phyloP scores from a whole-genome alignment of 2,113 vertebrate species.

The Pongo abelii region DNA sequence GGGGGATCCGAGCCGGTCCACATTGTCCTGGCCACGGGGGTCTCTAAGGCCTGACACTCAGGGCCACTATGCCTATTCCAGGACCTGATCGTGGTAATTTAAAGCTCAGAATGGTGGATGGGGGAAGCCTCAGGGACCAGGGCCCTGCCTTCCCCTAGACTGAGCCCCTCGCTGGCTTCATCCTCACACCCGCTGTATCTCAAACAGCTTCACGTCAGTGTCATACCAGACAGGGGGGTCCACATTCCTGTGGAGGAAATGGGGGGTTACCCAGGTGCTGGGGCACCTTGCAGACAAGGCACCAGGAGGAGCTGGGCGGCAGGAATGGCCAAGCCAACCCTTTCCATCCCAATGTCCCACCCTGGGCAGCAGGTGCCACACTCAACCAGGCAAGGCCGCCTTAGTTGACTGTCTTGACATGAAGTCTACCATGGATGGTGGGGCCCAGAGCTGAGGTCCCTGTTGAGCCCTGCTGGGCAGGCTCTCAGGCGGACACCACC shows the following conservation, averaged over 20 bases:
- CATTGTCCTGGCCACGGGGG: neutral
- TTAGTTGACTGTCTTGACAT: neutral
- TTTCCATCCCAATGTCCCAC: neutral
- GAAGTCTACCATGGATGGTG: neutral
- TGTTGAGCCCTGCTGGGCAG: neutral
- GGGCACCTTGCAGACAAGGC: neutral
- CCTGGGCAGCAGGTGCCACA: neutral
- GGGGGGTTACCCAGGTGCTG: accelerated
- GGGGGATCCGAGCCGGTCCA: neutral
- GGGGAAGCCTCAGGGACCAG: neutral
- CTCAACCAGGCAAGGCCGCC: neutral
- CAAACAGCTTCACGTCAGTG: conserved; percentile 98
- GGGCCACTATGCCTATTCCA: neutral
- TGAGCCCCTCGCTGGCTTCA: neutral
- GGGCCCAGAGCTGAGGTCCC: neutral
- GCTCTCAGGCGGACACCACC: neutral
- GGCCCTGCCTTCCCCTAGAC: neutral
- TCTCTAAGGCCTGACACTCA: neutral
- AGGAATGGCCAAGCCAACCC: neutral
- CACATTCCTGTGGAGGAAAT: conserved; percentile 90
- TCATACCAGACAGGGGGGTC: conserved; percentile 99
- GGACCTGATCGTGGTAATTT: neutral
- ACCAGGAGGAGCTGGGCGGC: accelerated
- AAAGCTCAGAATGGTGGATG: conserved; percentile 76
- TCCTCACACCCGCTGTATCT: conserved; percentile 96